Conservation (phyloP, 2,888 invertebrate genomes). For the Eumacrocentrus americanus region DNA sequence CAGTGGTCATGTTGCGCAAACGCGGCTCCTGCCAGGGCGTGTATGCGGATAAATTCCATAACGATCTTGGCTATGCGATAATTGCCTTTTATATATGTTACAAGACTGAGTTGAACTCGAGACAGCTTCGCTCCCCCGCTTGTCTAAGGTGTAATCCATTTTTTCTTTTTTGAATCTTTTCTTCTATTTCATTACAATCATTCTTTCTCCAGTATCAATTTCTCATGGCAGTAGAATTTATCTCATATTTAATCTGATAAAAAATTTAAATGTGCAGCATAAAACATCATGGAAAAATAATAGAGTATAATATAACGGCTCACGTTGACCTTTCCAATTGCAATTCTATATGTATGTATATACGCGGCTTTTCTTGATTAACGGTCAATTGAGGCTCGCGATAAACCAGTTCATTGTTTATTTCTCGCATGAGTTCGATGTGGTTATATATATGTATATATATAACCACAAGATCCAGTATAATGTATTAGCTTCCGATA, state of each 20-base stretch:
- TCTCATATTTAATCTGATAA: neutral
- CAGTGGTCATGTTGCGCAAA: slow-evolving; percentile 24
- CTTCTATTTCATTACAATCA: neutral
- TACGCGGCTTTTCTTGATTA: slow-evolving; percentile 5
- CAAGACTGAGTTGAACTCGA: slow-evolving; percentile 5
- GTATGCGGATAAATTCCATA: slow-evolving; percentile 50
- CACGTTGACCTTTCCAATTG: slow-evolving; percentile 8
- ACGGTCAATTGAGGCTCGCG: slow-evolving; percentile 12
- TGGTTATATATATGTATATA: neutral
- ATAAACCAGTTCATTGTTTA: slow-evolving; percentile 20
- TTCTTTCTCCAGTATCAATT: neutral
- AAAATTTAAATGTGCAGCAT: neutral
- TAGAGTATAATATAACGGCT: slow-evolving; percentile 2
- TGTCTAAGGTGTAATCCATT: neutral
- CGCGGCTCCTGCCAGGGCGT: slow-evolving; percentile 27
- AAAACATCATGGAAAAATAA: neutral
- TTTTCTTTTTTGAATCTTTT: neutral
- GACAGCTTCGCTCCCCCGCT: neutral
- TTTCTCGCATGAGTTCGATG: slow-evolving; percentile 5
- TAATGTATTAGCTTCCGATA: neutral
- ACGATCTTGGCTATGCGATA: slow-evolving; percentile 42
- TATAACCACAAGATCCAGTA: neutral
- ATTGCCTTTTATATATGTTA: slow-evolving; percentile 37
- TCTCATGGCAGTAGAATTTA: neutral
- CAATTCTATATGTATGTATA: slow-evolving; percentile 10